A percentile compares a stretch with the other conserved stretches of the same genome.
Evolutionary conservation across 1,140 invertebrate genomes (phyloP).

Genomic region (Oryzaephilus surinamensis): DNA sequence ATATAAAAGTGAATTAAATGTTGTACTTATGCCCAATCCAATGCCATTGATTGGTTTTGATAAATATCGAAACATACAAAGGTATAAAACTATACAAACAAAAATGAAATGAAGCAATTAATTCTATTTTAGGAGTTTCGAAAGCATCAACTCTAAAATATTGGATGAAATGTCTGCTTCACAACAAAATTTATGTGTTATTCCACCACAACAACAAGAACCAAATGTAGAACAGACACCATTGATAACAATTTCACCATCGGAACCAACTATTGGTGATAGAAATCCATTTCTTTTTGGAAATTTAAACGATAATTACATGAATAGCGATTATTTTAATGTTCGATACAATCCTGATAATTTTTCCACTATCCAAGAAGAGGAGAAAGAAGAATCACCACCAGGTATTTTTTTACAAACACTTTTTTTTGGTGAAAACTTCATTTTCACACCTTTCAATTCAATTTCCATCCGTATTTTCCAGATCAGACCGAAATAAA

Average conservation of each 20-base stretch:
- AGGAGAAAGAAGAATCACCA: not conserved
- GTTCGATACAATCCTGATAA: constrained; percentile 27
- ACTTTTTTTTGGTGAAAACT: too few species aligned
- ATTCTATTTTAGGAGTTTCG: constrained; percentile 20
- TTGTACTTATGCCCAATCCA: constrained; percentile 33
- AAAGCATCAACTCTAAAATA: constrained; percentile 21
- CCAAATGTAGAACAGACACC: not conserved
- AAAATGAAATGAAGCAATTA: too few species aligned
- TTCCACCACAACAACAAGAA: constrained; percentile 4
- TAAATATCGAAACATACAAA: constrained; percentile 32
- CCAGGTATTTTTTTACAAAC: too few species aligned
- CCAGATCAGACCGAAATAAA: too few species aligned
- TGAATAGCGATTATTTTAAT: constrained; percentile 25
- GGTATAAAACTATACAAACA: too few species aligned
- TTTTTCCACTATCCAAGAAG: constrained; percentile 10
- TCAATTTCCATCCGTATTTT: too few species aligned
- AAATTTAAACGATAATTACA: constrained; percentile 20
- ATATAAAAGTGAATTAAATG: constrained; percentile 32
- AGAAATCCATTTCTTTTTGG: constrained; percentile 27
- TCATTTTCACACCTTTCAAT: too few species aligned
- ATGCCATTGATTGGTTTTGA: constrained; percentile 34
- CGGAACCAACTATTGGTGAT: not conserved
- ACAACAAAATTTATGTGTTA: constrained; percentile 17
- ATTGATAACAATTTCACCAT: too few species aligned
- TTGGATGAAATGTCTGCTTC: constrained; percentile 19